phyloP scores from a whole-genome alignment of 2,888 invertebrate genomes.

The Diloba caeruleocephala region DNA sequence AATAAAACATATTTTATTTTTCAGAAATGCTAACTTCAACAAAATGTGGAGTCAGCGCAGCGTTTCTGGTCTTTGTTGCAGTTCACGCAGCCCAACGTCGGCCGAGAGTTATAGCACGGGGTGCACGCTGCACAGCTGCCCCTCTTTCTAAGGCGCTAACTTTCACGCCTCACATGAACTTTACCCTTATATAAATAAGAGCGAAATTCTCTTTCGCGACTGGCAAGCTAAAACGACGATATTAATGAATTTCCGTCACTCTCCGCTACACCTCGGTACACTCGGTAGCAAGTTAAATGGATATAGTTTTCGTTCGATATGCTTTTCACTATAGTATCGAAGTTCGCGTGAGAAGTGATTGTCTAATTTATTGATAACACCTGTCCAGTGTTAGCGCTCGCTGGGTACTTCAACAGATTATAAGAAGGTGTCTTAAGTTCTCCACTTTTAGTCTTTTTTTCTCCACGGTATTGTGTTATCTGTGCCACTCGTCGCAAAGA shows the following conservation, averaged over 20 bases:
- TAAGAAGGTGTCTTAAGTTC: not conserved
- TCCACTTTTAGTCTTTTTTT: too few species aligned
- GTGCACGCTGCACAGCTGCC: constrained; percentile 32
- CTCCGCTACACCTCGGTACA: constrained; percentile 23
- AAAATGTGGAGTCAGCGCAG: not conserved
- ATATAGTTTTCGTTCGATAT: constrained; percentile 53
- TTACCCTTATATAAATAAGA: constrained; percentile 19
- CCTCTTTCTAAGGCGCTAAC: constrained; percentile 1
- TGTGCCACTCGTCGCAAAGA: constrained; percentile 1
- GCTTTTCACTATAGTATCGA: constrained; percentile 38
- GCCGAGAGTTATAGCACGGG: constrained; percentile 25
- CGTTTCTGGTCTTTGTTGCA: constrained; percentile 22
- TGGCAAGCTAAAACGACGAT: constrained; percentile 24
- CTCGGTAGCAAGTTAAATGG: constrained; percentile 56
- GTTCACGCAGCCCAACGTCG: constrained; percentile 28
- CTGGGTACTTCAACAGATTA: not conserved
- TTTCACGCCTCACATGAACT: constrained; percentile 15
- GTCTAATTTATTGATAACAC: constrained; percentile 23
- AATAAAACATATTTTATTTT: not conserved
- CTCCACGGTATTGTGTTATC: too few species aligned
- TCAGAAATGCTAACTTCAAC: too few species aligned
- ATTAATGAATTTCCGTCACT: constrained; percentile 51
- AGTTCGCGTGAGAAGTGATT: constrained; percentile 37
- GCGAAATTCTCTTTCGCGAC: constrained; percentile 16
- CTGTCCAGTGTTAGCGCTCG: constrained; percentile 2